Conservation (phyloP, 2,888 invertebrate species). For the Sesia bembeciformis region DNA sequence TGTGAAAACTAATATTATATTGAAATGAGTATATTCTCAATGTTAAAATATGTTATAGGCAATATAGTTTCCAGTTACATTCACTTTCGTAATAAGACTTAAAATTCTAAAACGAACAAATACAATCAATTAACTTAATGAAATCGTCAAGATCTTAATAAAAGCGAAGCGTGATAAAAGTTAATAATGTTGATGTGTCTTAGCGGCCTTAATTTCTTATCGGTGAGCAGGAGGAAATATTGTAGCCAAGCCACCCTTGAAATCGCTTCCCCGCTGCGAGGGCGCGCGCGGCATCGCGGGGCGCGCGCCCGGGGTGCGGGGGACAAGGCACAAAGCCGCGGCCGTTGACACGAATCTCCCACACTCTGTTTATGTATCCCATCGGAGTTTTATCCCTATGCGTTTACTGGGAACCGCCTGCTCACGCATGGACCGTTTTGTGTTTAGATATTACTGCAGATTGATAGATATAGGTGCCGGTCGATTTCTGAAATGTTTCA, state of each 20-base stretch:
- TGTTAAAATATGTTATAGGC: no score
- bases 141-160: slow-evolving; percentile 35
- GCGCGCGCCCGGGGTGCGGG: slow-evolving; percentile 14
- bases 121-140: slow-evolving; percentile 31
- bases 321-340: slow-evolving; percentile 33
- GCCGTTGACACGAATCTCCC: slow-evolving; percentile 69
- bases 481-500: no score
- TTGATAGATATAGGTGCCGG: no score
- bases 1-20: no score
- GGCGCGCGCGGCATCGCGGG: slow-evolving; percentile 23
- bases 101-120: slow-evolving; percentile 16
- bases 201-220: slow-evolving; percentile 54
- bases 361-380: slow-evolving; percentile 59
- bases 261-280: slow-evolving; percentile 48
- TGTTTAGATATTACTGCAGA: slow-evolving; percentile 14
- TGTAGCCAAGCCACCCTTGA: slow-evolving; percentile 53
- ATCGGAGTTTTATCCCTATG: slow-evolving; percentile 55
- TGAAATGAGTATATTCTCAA: no score
- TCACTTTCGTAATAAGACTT: background rate
- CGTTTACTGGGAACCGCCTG: slow-evolving; percentile 19
- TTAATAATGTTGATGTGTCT: slow-evolving; percentile 51
- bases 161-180: slow-evolving; percentile 42
- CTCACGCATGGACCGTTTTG: slow-evolving; percentile 45
- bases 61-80: background rate
- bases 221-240: slow-evolving; percentile 40